A percentile compares a stretch with the other conserved stretches of the same genome.
These are phyloP conservation scores for Phylloscopus whistleri DNA, from an alignment of 2,113 vertebrate species.

Conservation along the genomic window DNA sequence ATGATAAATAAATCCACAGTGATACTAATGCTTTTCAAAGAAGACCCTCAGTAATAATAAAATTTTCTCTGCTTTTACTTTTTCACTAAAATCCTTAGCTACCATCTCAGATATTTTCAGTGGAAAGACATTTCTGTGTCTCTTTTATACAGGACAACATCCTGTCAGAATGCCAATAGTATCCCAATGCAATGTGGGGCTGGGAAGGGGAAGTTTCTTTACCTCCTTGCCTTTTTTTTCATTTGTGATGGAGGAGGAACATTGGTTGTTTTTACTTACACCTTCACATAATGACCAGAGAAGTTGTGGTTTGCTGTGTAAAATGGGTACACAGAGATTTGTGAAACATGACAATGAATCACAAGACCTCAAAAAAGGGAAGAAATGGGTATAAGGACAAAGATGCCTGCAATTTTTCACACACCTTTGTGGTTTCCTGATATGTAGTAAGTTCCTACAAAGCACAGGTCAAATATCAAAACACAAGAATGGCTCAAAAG, in stretches of 20 bases:
- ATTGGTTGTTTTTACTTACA: background rate
- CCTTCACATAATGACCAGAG: background rate
- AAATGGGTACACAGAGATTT: background rate
- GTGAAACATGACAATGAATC: background rate
- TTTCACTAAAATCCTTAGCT: background rate
- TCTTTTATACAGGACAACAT: background rate
- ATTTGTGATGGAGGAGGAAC: rapidly evolving
- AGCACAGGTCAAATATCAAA: background rate
- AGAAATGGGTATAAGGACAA: background rate
- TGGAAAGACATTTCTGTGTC: background rate
- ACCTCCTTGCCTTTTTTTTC: rapidly evolving
- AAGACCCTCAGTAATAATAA: background rate
- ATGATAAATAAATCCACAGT: background rate
- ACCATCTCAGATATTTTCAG: background rate
- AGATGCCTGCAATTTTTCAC: background rate
- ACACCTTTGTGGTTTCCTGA: background rate
- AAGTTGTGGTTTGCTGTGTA: background rate
- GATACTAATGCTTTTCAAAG: background rate
- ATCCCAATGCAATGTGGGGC: background rate
- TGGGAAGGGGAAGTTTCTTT: background rate
- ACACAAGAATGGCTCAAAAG: background rate
- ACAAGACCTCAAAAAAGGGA: background rate
- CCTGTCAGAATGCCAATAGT: background rate
- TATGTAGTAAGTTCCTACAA: rapidly evolving
- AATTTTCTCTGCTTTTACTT: background rate